Base-by-base conservation (phyloP, 2,797 vertebrate genomes). In the Silurus aristotelis region DNA sequence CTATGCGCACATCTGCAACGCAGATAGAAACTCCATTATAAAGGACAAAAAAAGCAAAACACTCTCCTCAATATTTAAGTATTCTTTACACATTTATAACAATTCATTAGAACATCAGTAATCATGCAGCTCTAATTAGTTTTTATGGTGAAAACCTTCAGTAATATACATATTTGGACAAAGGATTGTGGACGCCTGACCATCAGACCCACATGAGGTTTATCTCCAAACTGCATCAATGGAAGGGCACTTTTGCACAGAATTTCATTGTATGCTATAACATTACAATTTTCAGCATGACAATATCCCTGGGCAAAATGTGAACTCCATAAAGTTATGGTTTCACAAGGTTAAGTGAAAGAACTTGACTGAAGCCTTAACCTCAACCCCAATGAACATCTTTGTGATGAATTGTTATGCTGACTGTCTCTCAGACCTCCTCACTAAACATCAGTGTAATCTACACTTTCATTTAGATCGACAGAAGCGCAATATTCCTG, bases 1-100 rank as follows among this genome's bases (percentile, higher is more conserved):
- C 98, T 93, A 99, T 97, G 84, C 98, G 96, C 89, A 97, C 96
- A 95, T 99, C 98, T 99, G 92, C 77, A 87, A 94, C 90, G 56
- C 66, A 83, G 82, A 68, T 55, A 77, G 17, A 17, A 80, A 80
- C 12, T 17, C 25, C 60, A 75, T 79, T 19, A 58, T 80, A n/a
- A 67, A 31, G 52, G 2, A 66, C 1, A 70, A 22, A 43, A n/a
- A 25, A 27, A 31, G 25, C n/a, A 76, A 58, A 25, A 38, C 19
- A 25, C 61, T 15, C 66, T 20, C 14, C 73, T 56, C 15, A 61
- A 38, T 78, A 52, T 10, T 52, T 52, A 52, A 5, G 48, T 10
- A 52, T 52, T 52, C 8, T 10, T 52, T 52, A 10, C 48, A 52
- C 48, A 7, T 52, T 10, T 7, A 52, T 52, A 52, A 52, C 48